phyloP scores from a whole-genome alignment of 2,113 vertebrate species.

The Oreochromis niloticus region DNA sequence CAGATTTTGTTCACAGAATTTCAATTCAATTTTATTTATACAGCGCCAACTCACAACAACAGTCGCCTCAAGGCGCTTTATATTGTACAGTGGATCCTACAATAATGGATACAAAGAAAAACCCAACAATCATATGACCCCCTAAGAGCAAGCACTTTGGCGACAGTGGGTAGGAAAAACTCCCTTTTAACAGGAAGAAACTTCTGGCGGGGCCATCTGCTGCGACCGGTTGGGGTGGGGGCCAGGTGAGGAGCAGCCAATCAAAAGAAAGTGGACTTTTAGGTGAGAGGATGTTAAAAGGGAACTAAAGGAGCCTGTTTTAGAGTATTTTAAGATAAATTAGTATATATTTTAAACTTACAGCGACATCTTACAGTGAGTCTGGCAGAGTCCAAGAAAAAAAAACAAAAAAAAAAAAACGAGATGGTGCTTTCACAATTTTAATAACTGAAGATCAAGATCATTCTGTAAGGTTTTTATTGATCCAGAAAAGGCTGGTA shows the following conservation, averaged over 20 bases:
- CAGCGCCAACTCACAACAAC: accelerated
- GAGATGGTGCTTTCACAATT: not conserved
- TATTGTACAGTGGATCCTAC: not conserved
- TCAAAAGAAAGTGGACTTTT: not conserved
- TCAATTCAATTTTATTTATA: not conserved
- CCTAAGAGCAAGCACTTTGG: not conserved
- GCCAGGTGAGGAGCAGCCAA: not conserved
- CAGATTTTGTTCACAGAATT: not conserved
- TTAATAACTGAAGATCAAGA: not conserved
- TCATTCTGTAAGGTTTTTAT: slow-evolving; percentile 62
- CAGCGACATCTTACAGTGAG: accelerated
- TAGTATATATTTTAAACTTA: not conserved
- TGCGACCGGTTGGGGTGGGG: accelerated
- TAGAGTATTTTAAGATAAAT: not conserved
- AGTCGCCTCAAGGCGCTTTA: accelerated
- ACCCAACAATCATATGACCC: not conserved
- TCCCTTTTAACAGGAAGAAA: not conserved
- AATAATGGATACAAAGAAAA: not conserved
- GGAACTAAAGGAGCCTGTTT: not conserved
- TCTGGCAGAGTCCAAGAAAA: not conserved
- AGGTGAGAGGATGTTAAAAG: accelerated
- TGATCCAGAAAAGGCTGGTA: slow-evolving; percentile 73
- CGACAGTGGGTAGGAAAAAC: not conserved
- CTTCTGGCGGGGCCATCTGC: not conserved
- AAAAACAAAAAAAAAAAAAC: not conserved